phyloP scores from a whole-genome alignment of 2,113 vertebrate genomes.

The Rissa tridactyla region DNA sequence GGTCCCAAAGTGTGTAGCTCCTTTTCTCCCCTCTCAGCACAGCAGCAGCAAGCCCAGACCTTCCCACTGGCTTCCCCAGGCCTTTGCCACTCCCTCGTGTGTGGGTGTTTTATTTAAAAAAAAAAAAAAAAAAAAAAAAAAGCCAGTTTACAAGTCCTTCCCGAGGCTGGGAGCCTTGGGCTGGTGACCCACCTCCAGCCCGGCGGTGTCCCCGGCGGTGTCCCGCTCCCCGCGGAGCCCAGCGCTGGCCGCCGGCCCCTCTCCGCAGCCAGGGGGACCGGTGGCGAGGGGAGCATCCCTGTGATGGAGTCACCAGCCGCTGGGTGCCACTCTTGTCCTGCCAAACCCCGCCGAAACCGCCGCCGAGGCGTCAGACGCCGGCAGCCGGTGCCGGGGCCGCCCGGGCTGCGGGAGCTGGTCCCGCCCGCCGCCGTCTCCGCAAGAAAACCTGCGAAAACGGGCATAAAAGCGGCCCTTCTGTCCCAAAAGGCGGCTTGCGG shows the following conservation, averaged over 20 bases:
- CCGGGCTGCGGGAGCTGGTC: not conserved
- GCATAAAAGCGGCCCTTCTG: no score
- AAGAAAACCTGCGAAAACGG: fast-evolving
- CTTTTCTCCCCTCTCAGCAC: not conserved
- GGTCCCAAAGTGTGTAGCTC: not conserved
- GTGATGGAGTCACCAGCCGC: not conserved
- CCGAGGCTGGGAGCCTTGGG: no score
- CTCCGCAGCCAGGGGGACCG: not conserved
- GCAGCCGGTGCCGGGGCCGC: not conserved
- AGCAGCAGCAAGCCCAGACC: not conserved
- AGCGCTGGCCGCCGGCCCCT: no score
- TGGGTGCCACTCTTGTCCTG: constrained; percentile 50
- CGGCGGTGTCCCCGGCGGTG: not conserved
- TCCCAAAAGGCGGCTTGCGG: not conserved
- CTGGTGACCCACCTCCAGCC: not conserved
- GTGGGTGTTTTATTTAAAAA: not conserved
- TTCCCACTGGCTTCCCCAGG: not conserved
- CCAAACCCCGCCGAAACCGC: not conserved
- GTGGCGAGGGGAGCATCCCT: not conserved
- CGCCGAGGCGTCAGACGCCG: not conserved
- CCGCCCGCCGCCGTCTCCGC: not conserved
- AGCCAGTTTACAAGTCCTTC: not conserved
- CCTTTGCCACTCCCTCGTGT: not conserved
- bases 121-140: no score
- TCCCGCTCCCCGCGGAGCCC: not conserved